Evolutionary conservation across 2,797 vertebrate genomes (phyloP).

Genomic region (Erpetoichthys calabaricus): DNA sequence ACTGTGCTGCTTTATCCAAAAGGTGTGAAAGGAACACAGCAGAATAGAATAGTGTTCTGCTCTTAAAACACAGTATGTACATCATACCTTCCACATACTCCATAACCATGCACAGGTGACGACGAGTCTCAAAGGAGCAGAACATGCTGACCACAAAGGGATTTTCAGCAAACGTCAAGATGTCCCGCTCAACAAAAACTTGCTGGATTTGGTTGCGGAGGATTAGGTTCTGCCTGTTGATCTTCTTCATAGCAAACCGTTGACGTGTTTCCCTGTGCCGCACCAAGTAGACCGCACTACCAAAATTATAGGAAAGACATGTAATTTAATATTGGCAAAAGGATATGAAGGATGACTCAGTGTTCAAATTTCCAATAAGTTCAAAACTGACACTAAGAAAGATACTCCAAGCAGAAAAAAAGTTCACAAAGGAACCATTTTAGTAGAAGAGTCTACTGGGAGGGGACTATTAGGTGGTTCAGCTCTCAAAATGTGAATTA

Average conservation of each 20-base stretch:
- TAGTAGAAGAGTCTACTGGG: not conserved
- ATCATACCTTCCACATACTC: conserved; percentile 89
- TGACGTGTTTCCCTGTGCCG: conserved; percentile 83
- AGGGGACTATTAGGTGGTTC: too few relatives aligned
- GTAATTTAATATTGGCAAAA: too few relatives aligned
- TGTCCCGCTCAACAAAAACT: conserved; percentile 91
- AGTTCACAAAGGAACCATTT: rapidly evolving
- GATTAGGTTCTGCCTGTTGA: conserved; percentile 94
- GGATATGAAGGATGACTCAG: too few relatives aligned
- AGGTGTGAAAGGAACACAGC: too few relatives aligned
- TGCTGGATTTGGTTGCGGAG: conserved; percentile 96
- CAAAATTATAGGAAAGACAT: not conserved
- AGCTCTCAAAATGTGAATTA: too few relatives aligned
- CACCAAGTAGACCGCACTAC: conserved; percentile 82
- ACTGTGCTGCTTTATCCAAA: too few relatives aligned
- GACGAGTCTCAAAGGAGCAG: conserved; percentile 86
- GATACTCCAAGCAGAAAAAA: too few relatives aligned
- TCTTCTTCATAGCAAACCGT: conserved; percentile 95
- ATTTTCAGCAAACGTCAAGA: conserved; percentile 92
- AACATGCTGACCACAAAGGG: conserved; percentile 97
- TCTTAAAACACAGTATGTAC: too few relatives aligned
- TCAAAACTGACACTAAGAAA: too few relatives aligned
- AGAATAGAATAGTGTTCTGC: too few relatives aligned
- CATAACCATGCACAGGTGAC: conserved; percentile 97
- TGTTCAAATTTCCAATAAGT: too few relatives aligned